phyloP scores from a whole-genome alignment of 2,888 invertebrate species.

The Metopia argyrocephala region DNA sequence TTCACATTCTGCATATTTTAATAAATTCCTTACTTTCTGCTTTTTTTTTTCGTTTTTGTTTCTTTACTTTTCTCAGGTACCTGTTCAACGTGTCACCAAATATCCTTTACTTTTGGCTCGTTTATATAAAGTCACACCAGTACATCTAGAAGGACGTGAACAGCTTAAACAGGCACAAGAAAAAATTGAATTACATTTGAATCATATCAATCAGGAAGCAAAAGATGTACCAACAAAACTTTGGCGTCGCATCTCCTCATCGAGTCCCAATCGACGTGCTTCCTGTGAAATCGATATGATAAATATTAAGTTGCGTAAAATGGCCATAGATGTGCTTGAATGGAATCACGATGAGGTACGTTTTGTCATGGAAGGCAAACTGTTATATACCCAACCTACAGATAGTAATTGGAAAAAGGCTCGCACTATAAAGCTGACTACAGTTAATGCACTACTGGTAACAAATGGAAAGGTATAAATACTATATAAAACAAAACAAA shows the following conservation, averaged over 20 bases:
- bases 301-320: constrained; percentile 93
- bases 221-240: constrained; percentile 94
- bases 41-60: not conserved
- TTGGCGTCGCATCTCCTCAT: constrained; percentile 92
- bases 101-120: constrained; percentile 95
- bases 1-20: constrained; percentile 1
- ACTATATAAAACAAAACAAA: not conserved
- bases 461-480: constrained; percentile 91
- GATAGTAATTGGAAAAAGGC: constrained; percentile 95
- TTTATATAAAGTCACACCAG: constrained; percentile 92
- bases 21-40: not conserved
- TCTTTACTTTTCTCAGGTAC: constrained; percentile 81
- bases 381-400: constrained; percentile 92
- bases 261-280: constrained; percentile 83
- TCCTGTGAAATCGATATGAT: constrained; percentile 92
- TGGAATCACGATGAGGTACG: constrained; percentile 96
- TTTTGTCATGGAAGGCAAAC: constrained; percentile 93
- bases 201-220: constrained; percentile 95
- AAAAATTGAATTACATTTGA: constrained; percentile 94
- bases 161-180: constrained; percentile 92
- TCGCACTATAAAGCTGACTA: constrained; percentile 91
- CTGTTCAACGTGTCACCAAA: constrained; percentile 97
- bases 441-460: constrained; percentile 93
- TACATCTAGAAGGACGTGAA: constrained; percentile 89
- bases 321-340: constrained; percentile 94